Percentiles rank a stretch among this genome's conserved stretches.
Conservation (phyloP, 2,888 invertebrate species). For the Junonia oenone region DNA sequence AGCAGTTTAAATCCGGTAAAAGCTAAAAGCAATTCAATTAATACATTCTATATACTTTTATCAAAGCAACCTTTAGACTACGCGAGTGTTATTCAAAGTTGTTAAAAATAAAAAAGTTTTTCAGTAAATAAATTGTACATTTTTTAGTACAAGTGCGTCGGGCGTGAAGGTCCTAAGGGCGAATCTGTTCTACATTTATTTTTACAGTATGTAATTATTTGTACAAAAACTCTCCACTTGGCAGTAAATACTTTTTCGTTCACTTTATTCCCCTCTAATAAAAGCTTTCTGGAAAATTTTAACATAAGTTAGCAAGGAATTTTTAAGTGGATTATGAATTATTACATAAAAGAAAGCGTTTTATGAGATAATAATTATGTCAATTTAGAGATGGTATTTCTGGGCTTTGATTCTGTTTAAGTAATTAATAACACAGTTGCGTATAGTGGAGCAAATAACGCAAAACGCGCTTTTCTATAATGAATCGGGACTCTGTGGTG, state of each 20-base stretch:
- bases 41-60: background rate
- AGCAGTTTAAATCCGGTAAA: background rate
- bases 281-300: no score
- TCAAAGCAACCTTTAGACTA: background rate
- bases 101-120: background rate
- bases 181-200: slow-evolving; percentile 17
- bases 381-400: no score
- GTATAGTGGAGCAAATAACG: no score
- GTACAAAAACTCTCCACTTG: background rate
- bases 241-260: background rate
- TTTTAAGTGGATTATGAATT: no score
- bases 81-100: background rate
- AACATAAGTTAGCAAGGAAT: no score
- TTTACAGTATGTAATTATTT: slow-evolving; percentile 7
- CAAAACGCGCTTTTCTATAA: no score
- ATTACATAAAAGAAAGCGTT: no score
- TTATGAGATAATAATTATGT: no score
- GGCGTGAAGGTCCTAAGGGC: slow-evolving; percentile 18
- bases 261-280: background rate
- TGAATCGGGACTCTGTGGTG: no score
- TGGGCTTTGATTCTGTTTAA: no score
- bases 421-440: no score
- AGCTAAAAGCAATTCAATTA: background rate
- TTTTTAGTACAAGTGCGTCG: slow-evolving; percentile 8
- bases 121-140: background rate